Percentiles rank a stretch among this genome's conserved stretches.
Evolutionary conservation across 2,888 invertebrate genomes (phyloP).

Genomic region (Conomelus anceps): DNA sequence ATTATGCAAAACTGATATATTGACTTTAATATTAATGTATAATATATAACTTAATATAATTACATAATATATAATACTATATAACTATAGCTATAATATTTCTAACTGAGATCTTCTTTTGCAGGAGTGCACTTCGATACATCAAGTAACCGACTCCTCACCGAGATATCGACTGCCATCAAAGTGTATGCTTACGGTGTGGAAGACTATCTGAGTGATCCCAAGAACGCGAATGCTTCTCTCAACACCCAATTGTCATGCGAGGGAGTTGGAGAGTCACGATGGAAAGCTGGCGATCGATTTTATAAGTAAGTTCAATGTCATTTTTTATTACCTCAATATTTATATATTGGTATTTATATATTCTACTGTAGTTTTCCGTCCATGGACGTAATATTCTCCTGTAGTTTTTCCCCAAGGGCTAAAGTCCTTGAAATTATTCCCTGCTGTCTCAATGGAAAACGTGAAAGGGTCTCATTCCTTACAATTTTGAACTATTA

Average conservation of each 20-base stretch:
- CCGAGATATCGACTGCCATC: conserved; percentile 82
- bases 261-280: conserved; percentile 70
- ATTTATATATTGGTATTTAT: neutral
- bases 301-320: conserved; percentile 53
- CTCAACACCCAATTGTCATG: conserved; percentile 75
- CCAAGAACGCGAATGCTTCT: conserved; percentile 58
- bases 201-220: conserved; percentile 74
- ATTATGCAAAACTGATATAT: too few species aligned
- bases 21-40: neutral
- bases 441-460: too few species aligned
- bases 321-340: neutral
- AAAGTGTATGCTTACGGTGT: conserved; percentile 88
- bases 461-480: too few species aligned
- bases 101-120: conserved; percentile 32
- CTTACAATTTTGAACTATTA: too few species aligned
- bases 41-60: neutral
- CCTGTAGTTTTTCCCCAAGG: too few species aligned
- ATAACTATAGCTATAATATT: neutral
- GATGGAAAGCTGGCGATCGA: conserved; percentile 82
- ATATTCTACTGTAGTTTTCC: too few species aligned
- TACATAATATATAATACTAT: too few species aligned
- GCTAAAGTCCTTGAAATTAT: too few species aligned
- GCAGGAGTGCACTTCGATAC: conserved; percentile 88
- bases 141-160: conserved; percentile 69
- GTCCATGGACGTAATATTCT: too few species aligned